Conservation (phyloP, 2,113 vertebrate species). For the Regulus satrapa region DNA sequence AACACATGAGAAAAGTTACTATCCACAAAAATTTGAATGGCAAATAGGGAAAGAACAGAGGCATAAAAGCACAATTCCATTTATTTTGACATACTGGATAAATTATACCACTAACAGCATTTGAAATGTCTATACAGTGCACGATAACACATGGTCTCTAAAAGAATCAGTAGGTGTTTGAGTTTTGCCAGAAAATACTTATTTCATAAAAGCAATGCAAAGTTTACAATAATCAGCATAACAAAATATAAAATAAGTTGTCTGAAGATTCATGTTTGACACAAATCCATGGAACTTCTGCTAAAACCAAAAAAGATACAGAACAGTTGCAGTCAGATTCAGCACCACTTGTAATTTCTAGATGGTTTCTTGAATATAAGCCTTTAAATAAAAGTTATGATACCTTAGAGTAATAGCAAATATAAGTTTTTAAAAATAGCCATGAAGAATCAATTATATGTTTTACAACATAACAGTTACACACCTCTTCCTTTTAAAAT, state of each 20-base stretch:
- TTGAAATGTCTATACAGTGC: neutral
- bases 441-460: neutral
- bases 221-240: neutral
- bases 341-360: neutral
- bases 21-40: neutral
- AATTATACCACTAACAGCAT: neutral
- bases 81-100: neutral
- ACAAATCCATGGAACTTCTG: neutral
- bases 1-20: conserved; percentile 8
- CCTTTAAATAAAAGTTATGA: neutral
- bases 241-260: neutral
- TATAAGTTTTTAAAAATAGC: neutral
- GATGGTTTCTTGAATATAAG: neutral
- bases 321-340: neutral
- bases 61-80: neutral
- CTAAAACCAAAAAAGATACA: neutral
- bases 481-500: neutral
- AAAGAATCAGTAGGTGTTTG: neutral
- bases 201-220: neutral
- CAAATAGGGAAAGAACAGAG: neutral
- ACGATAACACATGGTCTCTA: neutral
- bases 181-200: neutral
- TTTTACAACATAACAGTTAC: neutral
- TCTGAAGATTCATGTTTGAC: neutral
- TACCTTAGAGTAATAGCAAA: neutral